Evolutionary conservation across 2,113 vertebrate species (phyloP).

Genomic region (Anser brachyrhynchus): DNA sequence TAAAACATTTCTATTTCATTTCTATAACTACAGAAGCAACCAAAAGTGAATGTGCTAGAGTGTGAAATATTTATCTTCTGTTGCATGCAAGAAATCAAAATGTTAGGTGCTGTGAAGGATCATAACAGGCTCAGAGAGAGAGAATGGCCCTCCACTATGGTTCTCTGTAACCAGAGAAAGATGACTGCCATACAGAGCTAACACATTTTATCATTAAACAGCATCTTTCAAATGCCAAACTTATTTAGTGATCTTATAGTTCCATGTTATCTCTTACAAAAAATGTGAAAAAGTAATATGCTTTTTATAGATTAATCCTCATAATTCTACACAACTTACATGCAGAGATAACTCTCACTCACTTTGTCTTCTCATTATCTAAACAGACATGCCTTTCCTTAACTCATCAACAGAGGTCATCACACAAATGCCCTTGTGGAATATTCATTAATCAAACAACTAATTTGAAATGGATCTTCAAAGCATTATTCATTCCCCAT

Average conservation of each 20-base stretch:
- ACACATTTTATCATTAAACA: constrained; percentile 54
- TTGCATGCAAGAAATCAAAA: constrained; percentile 44
- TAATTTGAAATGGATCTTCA: constrained; percentile 83
- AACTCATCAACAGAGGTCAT: constrained; percentile 82
- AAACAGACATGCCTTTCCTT: constrained; percentile 79
- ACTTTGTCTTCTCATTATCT: constrained; percentile 81
- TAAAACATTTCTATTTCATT: constrained; percentile 25
- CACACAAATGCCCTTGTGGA: constrained; percentile 79
- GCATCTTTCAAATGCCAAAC: constrained; percentile 70
- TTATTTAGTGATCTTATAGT: constrained; percentile 75
- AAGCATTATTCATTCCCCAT: constrained; percentile 79
- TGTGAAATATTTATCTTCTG: constrained; percentile 37
- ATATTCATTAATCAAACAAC: constrained; percentile 84
- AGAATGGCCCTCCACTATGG: background rate
- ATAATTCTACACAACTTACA: constrained; percentile 65
- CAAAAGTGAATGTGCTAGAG: background rate
- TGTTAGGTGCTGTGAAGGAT: constrained; percentile 34
- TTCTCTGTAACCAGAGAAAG: constrained; percentile 5
- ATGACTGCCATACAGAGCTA: background rate
- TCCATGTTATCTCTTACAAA: constrained; percentile 74
- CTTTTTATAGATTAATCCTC: constrained; percentile 74
- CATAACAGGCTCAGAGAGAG: constrained; percentile 18
- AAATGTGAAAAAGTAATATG: constrained; percentile 67
- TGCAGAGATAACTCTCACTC: constrained; percentile 66
- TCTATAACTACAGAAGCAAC: constrained; percentile 12